phyloP scores from a whole-genome alignment of 2,113 vertebrate genomes.

The Apodemus speciosus region DNA sequence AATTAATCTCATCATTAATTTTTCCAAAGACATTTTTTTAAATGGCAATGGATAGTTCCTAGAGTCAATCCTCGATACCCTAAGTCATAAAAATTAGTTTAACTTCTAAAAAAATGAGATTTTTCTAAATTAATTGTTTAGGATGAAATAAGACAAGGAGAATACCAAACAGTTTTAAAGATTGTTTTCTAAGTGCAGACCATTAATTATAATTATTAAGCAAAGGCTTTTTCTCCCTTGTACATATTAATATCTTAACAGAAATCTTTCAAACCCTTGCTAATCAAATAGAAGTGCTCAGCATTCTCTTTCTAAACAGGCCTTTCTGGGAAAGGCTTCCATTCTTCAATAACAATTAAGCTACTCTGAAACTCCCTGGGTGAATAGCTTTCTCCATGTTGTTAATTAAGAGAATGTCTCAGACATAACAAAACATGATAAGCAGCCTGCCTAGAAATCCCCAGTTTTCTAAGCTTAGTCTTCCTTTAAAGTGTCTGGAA shows the following conservation, averaged over 20 bases:
- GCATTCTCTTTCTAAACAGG: not conserved
- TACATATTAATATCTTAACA: constrained; percentile 38
- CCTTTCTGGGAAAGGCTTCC: not conserved
- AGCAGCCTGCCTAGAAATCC: constrained; percentile 19
- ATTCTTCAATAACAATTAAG: constrained; percentile 31
- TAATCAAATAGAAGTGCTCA: constrained; percentile 17
- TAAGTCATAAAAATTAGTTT: constrained; percentile 58
- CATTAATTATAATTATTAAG: constrained; percentile 54
- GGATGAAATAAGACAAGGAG: constrained; percentile 62
- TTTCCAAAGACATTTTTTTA: constrained; percentile 64
- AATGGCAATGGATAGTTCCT: constrained; percentile 50
- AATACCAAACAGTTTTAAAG: constrained; percentile 45
- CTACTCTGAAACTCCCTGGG: not conserved
- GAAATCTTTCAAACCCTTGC: not conserved
- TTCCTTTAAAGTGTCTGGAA: constrained; percentile 23
- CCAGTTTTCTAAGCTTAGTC: not conserved
- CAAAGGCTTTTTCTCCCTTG: constrained; percentile 29
- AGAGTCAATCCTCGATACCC: constrained; percentile 13
- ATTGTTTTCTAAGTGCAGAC: constrained; percentile 53
- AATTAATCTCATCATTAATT: constrained; percentile 57
- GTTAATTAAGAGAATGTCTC: constrained; percentile 59
- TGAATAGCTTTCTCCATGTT: constrained; percentile 44
- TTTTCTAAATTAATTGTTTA: constrained; percentile 20
- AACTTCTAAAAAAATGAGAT: constrained; percentile 53
- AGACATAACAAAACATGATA: constrained; percentile 35